Conservation (phyloP, 2,888 invertebrate genomes). For the Ellobium chinense region DNA sequence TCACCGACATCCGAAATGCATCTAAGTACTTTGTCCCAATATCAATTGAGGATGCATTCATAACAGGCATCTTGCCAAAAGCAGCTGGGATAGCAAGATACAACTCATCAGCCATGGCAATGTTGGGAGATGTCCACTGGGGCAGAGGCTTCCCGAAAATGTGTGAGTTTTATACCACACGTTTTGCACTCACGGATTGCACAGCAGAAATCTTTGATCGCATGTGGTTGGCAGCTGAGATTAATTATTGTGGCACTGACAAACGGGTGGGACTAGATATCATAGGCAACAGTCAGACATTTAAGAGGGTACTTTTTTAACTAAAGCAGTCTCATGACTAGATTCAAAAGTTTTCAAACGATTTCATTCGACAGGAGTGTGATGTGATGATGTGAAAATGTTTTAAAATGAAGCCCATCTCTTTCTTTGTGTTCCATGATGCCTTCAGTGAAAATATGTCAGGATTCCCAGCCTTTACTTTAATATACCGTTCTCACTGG, state of each 20-base stretch:
- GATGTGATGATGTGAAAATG: too few relatives aligned
- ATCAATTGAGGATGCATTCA: constrained; percentile 23
- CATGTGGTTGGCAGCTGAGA: constrained; percentile 15
- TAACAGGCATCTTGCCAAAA: constrained; percentile 30
- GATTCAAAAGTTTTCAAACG: too few relatives aligned
- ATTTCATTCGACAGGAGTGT: too few relatives aligned
- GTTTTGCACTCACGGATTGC: constrained; percentile 16
- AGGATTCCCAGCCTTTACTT: too few relatives aligned
- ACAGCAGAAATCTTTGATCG: constrained; percentile 29
- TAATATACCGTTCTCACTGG: too few relatives aligned
- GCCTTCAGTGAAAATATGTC: too few relatives aligned
- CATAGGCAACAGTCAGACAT: constrained; percentile 9
- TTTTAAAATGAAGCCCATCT: too few relatives aligned
- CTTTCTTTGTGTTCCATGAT: too few relatives aligned
- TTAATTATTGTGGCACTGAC: constrained; percentile 15
- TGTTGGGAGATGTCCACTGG: constrained; percentile 3
- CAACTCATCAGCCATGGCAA: constrained; percentile 10
- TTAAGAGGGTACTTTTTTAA: too few relatives aligned
- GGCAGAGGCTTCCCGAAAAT: neutral
- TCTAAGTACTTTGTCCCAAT: constrained; percentile 1
- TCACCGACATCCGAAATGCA: neutral
- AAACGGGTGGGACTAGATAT: constrained; percentile 13
- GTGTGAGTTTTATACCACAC: constrained; percentile 5
- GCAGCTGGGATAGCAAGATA: constrained; percentile 14
- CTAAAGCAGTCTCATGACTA: too few relatives aligned